Percentiles rank a stretch among this genome's conserved stretches.
Conservation (phyloP, 2,888 invertebrate genomes). For the Leptura quadrifasciata region DNA sequence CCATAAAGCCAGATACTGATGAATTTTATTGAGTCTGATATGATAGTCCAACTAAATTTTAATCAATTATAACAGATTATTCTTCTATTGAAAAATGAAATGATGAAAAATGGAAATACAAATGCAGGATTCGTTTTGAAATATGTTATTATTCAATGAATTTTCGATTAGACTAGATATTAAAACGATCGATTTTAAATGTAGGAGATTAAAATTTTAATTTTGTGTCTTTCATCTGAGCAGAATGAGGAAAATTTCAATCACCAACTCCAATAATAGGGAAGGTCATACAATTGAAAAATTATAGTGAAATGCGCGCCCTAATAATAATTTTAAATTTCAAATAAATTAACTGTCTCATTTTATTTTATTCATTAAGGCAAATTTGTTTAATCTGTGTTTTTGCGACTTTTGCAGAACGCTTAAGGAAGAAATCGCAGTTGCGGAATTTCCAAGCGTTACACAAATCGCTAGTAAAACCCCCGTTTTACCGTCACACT, state of each 20-base stretch:
- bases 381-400: no score
- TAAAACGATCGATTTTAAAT: constrained; percentile 7
- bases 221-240: background rate
- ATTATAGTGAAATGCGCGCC: no score
- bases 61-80: background rate
- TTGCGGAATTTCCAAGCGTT: no score
- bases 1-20: no score
- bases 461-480: no score
- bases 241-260: background rate
- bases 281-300: background rate
- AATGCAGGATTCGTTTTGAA: background rate
- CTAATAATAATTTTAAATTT: no score
- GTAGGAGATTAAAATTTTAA: background rate
- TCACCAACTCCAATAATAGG: background rate
- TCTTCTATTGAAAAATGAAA: background rate
- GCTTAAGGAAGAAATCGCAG: no score
- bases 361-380: no score
- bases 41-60: background rate
- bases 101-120: background rate
- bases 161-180: background rate
- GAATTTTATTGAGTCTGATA: no score
- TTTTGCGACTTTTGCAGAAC: no score
- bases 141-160: background rate
- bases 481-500: no score
- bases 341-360: no score